Evolutionary conservation across 2,888 invertebrate species (phyloP).

Genomic region (Cephalotes varians): DNA sequence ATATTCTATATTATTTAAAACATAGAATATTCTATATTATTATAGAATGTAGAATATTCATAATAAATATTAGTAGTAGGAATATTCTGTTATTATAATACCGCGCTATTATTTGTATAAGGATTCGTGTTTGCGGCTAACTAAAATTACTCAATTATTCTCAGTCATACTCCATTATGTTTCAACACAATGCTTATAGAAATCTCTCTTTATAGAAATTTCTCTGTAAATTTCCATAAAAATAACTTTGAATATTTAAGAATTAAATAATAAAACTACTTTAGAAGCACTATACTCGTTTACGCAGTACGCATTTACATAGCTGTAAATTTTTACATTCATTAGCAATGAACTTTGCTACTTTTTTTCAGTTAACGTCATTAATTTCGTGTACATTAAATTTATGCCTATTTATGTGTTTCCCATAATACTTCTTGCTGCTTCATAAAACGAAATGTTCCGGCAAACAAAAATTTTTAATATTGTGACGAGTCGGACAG

Average conservation of each 20-base stretch:
- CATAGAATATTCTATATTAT: neutral
- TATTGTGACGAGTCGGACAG: neutral
- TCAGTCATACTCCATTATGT: conserved; percentile 14
- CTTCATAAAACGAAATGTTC: neutral
- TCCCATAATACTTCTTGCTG: neutral
- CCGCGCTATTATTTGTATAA: conserved; percentile 26
- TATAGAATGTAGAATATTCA: neutral
- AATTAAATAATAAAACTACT: conserved; percentile 9
- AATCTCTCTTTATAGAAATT: conserved; percentile 5
- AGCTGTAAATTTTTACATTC: conserved; percentile 12
- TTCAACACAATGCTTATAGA: conserved; percentile 25
- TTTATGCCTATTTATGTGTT: neutral
- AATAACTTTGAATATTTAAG: neutral
- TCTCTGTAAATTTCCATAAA: conserved; percentile 3
- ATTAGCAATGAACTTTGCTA: neutral
- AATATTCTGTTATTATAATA: conserved; percentile 23
- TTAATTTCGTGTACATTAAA: neutral
- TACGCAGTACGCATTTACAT: neutral
- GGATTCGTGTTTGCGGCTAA: neutral
- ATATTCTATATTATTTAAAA: neutral
- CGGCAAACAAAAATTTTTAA: conserved; percentile 16
- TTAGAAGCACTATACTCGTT: neutral
- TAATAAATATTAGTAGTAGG: conserved; percentile 17
- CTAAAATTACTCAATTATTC: conserved; percentile 33
- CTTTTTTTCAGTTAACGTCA: neutral